Percentiles rank a stretch among this genome's conserved stretches.
phyloP scores from a whole-genome alignment of 2,888 invertebrate species.

The Dryadula phaetusa region DNA sequence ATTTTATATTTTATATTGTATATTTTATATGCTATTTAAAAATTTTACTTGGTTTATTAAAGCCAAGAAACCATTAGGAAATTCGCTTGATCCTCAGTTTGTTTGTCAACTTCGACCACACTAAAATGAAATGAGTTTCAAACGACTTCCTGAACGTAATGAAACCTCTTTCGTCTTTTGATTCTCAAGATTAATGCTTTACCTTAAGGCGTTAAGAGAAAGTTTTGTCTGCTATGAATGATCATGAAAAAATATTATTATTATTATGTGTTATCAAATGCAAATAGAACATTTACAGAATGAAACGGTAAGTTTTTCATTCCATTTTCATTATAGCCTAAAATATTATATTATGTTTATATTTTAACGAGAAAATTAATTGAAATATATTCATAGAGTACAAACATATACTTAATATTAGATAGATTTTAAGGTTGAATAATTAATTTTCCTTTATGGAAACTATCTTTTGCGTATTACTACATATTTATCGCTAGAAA shows the following conservation, averaged over 20 bases:
- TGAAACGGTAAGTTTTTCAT: too few relatives aligned
- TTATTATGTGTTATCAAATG: neutral
- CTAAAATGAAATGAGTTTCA: constrained; percentile 45
- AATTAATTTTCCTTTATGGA: too few relatives aligned
- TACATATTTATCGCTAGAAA: too few relatives aligned
- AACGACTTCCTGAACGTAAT: constrained; percentile 32
- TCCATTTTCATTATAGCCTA: too few relatives aligned
- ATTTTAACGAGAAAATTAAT: too few relatives aligned
- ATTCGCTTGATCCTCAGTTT: constrained; percentile 37
- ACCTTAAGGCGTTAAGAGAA: constrained; percentile 12
- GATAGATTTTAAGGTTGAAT: too few relatives aligned
- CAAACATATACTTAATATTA: too few relatives aligned
- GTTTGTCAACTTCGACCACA: constrained; percentile 40
- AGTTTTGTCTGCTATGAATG: neutral
- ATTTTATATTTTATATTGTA: too few relatives aligned
- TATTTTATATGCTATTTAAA: neutral
- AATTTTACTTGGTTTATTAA: constrained; percentile 10
- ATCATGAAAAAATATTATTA: neutral
- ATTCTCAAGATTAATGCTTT: constrained; percentile 21
- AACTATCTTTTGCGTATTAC: too few relatives aligned
- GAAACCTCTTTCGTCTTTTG: constrained; percentile 31
- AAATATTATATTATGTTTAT: too few relatives aligned
- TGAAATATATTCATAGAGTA: too few relatives aligned
- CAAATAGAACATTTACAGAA: neutral
- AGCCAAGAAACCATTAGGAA: constrained; percentile 27